Percentiles rank a stretch among this genome's conserved stretches.
Evolutionary conservation across 2,797 vertebrate species (phyloP).

Genomic region (Eleutherodactylus coqui): DNA sequence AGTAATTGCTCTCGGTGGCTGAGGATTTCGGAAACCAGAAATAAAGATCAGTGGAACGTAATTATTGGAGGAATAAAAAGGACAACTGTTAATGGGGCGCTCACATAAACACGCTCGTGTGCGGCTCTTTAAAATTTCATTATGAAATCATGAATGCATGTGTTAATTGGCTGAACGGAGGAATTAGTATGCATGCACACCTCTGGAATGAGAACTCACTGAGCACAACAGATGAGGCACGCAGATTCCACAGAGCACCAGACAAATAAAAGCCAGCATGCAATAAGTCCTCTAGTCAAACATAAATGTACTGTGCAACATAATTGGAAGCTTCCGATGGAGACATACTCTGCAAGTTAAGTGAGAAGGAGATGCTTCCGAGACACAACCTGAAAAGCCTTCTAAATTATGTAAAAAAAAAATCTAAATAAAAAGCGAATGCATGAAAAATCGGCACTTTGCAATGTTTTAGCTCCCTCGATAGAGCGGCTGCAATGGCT

Average conservation of each 20-base stretch:
- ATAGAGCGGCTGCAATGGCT: background rate
- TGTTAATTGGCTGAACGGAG: constrained; percentile 47
- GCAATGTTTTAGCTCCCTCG: background rate
- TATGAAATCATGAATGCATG: constrained; percentile 61
- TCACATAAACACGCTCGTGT: background rate
- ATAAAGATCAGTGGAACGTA: constrained; percentile 12
- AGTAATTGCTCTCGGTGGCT: constrained; percentile 13
- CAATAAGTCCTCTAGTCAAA: constrained; percentile 34
- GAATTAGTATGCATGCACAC: constrained; percentile 64
- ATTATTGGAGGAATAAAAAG: background rate
- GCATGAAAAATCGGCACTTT: background rate
- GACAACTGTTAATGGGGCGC: constrained; percentile 2
- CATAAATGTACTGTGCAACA: constrained; percentile 45
- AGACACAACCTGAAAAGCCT: background rate
- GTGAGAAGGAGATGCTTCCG: constrained; percentile 10
- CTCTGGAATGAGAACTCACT: constrained; percentile 60
- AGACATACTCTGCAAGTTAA: constrained; percentile 31
- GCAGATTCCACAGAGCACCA: constrained; percentile 4
- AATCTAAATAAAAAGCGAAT: background rate
- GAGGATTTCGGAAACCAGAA: background rate
- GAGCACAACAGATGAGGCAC: constrained; percentile 22
- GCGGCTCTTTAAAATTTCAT: constrained; percentile 66
- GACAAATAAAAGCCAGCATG: constrained; percentile 49
- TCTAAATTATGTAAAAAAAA: background rate
- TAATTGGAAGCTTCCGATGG: constrained; percentile 30